Conservation (phyloP, 2,113 vertebrate genomes). For the Rousettus leschenaultii region DNA sequence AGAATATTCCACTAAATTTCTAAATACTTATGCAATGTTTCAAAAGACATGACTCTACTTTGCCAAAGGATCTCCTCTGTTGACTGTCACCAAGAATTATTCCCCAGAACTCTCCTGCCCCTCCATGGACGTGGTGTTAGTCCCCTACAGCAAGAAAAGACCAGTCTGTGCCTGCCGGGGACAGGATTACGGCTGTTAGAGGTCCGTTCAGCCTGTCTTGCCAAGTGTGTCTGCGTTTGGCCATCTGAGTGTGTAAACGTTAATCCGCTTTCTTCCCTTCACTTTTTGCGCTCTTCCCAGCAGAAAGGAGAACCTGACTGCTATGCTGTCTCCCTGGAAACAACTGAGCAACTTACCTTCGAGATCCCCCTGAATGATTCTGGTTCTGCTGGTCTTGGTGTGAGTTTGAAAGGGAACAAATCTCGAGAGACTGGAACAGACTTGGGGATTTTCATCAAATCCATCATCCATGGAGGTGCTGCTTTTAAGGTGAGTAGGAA, state of each 20-base stretch:
- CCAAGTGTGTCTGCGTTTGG: not conserved
- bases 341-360: constrained; percentile 93
- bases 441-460: constrained; percentile 98
- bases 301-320: constrained; percentile 87
- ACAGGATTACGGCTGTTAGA: not conserved
- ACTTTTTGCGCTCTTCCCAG: constrained; percentile 33
- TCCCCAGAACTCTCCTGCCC: not conserved
- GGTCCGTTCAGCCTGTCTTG: not conserved
- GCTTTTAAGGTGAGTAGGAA: constrained; percentile 91
- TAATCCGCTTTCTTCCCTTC: constrained; percentile 23
- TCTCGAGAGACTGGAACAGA: constrained; percentile 94
- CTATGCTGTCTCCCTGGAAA: constrained; percentile 82
- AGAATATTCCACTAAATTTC: not conserved
- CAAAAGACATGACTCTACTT: not conserved
- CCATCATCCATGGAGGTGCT: constrained; percentile 95
- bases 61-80: not conserved
- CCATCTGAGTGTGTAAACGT: not conserved
- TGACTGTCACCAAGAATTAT: not conserved
- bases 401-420: constrained; percentile 98
- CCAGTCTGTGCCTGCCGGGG: not conserved
- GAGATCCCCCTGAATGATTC: constrained; percentile 96
- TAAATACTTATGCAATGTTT: not conserved
- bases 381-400: constrained; percentile 94
- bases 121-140: no score
- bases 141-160: not conserved